phyloP scores from a whole-genome alignment of 2,797 vertebrate genomes.

The Mastacembelus armatus region DNA sequence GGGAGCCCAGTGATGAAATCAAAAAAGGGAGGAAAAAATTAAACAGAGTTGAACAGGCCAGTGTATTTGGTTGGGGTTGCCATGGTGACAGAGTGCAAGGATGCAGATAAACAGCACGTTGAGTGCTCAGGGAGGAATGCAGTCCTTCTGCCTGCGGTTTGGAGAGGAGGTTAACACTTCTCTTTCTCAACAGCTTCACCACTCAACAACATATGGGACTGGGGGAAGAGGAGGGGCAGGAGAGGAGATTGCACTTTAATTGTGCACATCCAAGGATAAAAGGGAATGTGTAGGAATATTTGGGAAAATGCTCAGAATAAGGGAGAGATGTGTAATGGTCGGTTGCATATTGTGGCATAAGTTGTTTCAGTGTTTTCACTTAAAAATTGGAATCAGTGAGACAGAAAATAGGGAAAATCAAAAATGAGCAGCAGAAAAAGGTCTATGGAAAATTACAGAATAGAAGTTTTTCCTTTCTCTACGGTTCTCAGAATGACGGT shows the following conservation, averaged over 20 bases:
- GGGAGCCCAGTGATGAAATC: conserved; percentile 82
- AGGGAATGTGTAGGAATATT: conserved; percentile 61
- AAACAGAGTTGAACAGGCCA: conserved; percentile 78
- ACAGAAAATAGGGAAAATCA: conserved; percentile 14
- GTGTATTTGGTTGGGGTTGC: conserved; percentile 80
- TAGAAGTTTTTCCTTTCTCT: conserved; percentile 9
- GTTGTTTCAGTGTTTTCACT: conserved; percentile 80
- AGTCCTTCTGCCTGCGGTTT: conserved; percentile 82
- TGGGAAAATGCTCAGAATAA: conserved; percentile 46
- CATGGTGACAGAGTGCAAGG: conserved; percentile 79
- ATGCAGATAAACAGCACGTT: conserved; percentile 83
- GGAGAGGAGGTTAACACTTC: conserved; percentile 83
- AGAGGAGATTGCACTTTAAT: conserved; percentile 76
- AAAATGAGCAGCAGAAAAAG: conserved; percentile 38
- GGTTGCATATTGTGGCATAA: conserved; percentile 51
- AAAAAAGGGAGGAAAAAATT: conserved; percentile 78
- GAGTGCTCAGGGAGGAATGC: conserved; percentile 81
- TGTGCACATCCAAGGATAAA: conserved; percentile 73
- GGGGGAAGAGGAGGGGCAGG: conserved; percentile 49
- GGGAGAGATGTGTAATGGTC: conserved; percentile 34
- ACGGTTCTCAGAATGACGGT: conserved; percentile 1
- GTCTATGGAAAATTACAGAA: conserved; percentile 49
- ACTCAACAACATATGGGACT: conserved; percentile 76
- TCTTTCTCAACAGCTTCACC: conserved; percentile 79
- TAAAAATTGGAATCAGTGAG: conserved; percentile 71